Evolutionary conservation across 2,113 vertebrate genomes (phyloP), one percentile per base, ranked within the genome.

Genomic region (Pangasianodon hypophthalmus): DNA sequence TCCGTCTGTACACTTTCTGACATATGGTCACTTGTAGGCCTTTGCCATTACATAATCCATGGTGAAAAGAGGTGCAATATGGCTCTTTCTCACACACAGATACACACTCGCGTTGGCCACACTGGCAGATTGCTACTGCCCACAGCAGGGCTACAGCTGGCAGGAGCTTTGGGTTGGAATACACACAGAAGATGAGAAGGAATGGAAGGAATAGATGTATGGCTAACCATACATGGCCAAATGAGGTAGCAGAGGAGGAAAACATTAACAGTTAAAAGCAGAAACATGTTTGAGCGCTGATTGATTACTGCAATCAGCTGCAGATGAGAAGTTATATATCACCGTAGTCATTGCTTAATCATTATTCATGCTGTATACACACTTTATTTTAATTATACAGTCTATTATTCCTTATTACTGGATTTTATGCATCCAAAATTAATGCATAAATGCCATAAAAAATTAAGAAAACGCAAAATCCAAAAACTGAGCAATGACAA

Each of bases 31-130:
- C 91, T 92, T 90, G 87, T 87, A 92, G 87, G 91, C 84, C 89
- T 90, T 90, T 88, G 89, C 89, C 89, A 92, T 92, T 92, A 90
- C 89, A 92, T 92, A 92, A 92, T 92, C 91, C 89, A 87, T 87
- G 87, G 91, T 90, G 89, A 90, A 92, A 85, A 89, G 89, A 89
- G 56, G 84, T 50, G 87, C 91, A 92, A 92, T 90, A 92, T 92
- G 89, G 79, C 89, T 77, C 87, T 92, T 92, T 92, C 87, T 89
- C 91, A 88, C 87, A 87, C 77, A 88, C 75, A 88, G 54, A 90
- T 84, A 84, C 87, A 83, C 89, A 86, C 87, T 84, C 21, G 16
- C 16, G 37, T 48, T 29, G 88, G 85, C 88, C 86, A 87, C 90
- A 89, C 86, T 89, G 80, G 50, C 90, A 89, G 84, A 84, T 83